Conservation (phyloP, 2,797 vertebrate genomes). For the Echeneis naucrates region DNA sequence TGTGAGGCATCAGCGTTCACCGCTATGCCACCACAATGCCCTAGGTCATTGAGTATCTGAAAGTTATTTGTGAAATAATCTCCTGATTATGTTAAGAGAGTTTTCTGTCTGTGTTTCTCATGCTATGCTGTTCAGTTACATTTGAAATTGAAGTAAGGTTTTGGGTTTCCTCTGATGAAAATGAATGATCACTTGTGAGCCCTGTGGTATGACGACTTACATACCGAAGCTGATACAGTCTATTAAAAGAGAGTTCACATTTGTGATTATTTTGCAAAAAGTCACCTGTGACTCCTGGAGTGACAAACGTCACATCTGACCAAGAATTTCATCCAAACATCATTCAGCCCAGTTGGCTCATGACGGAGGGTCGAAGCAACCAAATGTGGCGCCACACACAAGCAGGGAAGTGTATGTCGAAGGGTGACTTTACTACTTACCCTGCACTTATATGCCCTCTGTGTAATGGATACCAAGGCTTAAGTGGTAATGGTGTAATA, state of each 20-base stretch:
- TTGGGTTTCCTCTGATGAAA: no score
- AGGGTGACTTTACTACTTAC: slow-evolving; percentile 81
- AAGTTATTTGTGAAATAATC: no score
- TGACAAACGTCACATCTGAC: slow-evolving; percentile 34
- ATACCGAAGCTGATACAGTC: background rate
- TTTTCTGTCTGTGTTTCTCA: no score
- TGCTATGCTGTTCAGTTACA: no score
- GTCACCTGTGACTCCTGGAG: slow-evolving; percentile 17
- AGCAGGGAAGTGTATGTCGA: slow-evolving; percentile 66
- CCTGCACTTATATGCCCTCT: slow-evolving; percentile 81
- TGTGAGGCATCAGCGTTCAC: no score
- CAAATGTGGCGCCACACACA: slow-evolving; percentile 73
- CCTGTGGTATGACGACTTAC: background rate
- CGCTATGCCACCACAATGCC: no score
- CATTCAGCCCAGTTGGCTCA: slow-evolving; percentile 37
- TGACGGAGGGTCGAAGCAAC: slow-evolving; percentile 57
- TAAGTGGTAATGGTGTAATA: slow-evolving; percentile 84
- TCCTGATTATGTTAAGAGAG: no score
- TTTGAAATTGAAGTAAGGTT: no score
- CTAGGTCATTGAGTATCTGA: no score
- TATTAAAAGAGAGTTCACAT: slow-evolving; percentile 28
- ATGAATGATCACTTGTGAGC: no score
- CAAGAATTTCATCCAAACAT: slow-evolving; percentile 49
- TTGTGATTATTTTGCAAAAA: slow-evolving; percentile 4
- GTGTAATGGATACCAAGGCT: slow-evolving; percentile 82